Conservation (phyloP, 2,113 vertebrate genomes). For the Perca fluviatilis region DNA sequence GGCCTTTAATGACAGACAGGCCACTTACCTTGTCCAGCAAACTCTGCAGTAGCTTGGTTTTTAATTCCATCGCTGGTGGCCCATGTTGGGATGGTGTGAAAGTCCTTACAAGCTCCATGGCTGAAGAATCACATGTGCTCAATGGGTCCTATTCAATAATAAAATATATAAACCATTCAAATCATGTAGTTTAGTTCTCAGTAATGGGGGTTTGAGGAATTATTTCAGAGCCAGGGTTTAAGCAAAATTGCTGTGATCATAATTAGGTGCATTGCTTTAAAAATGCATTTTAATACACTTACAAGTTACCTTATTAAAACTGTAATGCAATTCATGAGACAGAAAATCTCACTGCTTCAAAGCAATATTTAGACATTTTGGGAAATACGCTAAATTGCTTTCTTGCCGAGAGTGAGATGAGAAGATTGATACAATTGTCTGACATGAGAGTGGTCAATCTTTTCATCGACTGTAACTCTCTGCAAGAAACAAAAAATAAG, state of each 20-base stretch:
- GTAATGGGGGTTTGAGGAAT: conserved; percentile 20
- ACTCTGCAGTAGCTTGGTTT: conserved; percentile 31
- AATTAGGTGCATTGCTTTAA: not conserved
- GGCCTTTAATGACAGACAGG: conserved; percentile 36
- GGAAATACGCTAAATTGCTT: not conserved
- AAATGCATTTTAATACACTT: conserved; percentile 4
- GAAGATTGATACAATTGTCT: not conserved
- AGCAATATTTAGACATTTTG: conserved; percentile 2
- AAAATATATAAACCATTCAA: conserved; percentile 39
- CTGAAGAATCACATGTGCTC: conserved; percentile 18
- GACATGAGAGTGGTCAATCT: not conserved
- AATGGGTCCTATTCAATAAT: conserved; percentile 32
- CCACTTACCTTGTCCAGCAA: conserved; percentile 42
- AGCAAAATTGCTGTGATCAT: not conserved
- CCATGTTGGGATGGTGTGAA: not conserved
- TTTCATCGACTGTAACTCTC: not conserved
- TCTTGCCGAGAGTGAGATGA: not conserved
- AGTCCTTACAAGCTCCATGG: not conserved
- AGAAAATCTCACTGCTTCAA: not conserved
- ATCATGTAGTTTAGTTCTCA: conserved; percentile 3
- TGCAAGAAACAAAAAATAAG: not conserved
- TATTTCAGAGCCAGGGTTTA: not conserved
- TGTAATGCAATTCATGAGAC: not conserved
- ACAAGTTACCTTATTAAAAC: conserved; percentile 6
- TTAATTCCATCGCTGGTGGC: conserved; percentile 38